phyloP scores from a whole-genome alignment of 2,113 vertebrate species.

The Otocyon megalotis region DNA sequence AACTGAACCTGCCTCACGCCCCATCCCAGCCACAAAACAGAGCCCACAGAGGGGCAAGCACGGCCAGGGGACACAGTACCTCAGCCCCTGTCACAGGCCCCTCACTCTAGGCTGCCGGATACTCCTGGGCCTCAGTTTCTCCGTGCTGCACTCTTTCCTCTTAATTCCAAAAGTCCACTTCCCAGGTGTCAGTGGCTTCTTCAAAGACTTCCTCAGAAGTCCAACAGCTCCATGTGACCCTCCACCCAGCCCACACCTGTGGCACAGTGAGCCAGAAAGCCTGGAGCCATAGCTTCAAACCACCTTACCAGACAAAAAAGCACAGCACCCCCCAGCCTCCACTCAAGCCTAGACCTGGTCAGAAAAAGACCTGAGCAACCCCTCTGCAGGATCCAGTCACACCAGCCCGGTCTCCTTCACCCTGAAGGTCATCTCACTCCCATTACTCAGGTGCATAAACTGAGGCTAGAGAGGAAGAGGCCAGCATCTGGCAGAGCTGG shows the following conservation, averaged over 20 bases:
- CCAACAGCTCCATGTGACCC: neutral
- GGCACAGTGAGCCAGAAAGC: neutral
- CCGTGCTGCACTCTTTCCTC: neutral
- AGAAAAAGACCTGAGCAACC: neutral
- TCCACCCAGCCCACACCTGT: neutral
- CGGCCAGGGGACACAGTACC: fast-evolving
- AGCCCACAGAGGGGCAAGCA: neutral
- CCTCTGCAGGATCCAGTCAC: fast-evolving
- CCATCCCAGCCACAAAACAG: neutral
- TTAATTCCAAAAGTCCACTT: neutral
- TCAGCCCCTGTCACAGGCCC: no score
- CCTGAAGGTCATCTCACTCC: neutral
- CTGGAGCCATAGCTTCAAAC: neutral
- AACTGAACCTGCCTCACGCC: neutral
- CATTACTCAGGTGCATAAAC: neutral
- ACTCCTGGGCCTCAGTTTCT: neutral
- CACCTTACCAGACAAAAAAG: neutral
- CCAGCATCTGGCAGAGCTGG: neutral
- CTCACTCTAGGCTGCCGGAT: neutral
- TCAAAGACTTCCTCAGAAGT: neutral
- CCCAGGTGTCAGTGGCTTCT: neutral
- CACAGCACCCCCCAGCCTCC: neutral
- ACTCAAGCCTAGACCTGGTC: neutral
- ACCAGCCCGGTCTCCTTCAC: neutral
- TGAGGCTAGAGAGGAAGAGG: neutral